Evolutionary conservation across 2,113 vertebrate species (phyloP).

Genomic region (Hepsetus odoe): DNA sequence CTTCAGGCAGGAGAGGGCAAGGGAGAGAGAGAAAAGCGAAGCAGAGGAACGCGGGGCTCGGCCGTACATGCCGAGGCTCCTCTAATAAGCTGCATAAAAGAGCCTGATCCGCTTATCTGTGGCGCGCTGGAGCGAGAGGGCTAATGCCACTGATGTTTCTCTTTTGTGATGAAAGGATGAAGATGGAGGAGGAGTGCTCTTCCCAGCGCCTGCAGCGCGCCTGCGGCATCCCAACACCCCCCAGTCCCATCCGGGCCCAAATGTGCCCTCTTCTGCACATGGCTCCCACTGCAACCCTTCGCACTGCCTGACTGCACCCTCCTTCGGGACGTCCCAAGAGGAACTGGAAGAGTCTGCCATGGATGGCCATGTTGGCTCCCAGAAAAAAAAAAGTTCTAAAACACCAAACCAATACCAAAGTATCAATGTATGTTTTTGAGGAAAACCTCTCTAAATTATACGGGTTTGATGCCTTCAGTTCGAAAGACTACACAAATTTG

Average conservation of each 20-base stretch:
- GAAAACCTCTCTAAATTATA: no score
- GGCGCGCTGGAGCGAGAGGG: constrained; percentile 65
- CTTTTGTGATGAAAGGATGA: constrained; percentile 75
- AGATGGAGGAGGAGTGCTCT: constrained; percentile 65
- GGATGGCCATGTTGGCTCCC: no score
- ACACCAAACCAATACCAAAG: no score
- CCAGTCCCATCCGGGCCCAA: constrained; percentile 55
- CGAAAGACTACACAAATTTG: no score
- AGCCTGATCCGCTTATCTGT: constrained; percentile 75
- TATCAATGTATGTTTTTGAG: no score
- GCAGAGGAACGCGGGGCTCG: constrained; percentile 65
- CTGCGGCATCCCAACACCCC: constrained; percentile 66
- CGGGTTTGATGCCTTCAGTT: no score
- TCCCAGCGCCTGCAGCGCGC: constrained; percentile 72
- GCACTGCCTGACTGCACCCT: constrained; percentile 62
- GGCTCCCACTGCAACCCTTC: constrained; percentile 4
- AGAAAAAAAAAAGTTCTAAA: no score
- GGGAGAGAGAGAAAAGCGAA: constrained; percentile 49
- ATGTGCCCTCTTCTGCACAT: constrained; percentile 65
- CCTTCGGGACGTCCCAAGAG: constrained; percentile 44
- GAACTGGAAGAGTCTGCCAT: neutral
- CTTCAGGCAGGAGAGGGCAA: constrained; percentile 45
- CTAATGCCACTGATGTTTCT: constrained; percentile 68
- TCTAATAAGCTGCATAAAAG: constrained; percentile 77
- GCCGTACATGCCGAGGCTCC: constrained; percentile 66